These are phyloP conservation scores for Leistus spinibarbis DNA, from an alignment of 2,888 invertebrate genomes.

Conservation along the genomic window DNA sequence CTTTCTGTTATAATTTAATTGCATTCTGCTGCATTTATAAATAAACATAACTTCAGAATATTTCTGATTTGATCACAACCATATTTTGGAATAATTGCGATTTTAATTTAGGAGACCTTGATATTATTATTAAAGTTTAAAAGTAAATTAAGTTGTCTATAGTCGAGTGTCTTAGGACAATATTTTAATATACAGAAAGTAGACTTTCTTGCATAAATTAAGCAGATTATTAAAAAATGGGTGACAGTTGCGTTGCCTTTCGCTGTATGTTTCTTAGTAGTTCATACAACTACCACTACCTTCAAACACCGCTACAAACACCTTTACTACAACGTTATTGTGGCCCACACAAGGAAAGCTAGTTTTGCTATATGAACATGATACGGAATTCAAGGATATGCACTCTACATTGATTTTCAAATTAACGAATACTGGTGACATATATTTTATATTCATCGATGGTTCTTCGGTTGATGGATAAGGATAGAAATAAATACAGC, in stretches of 20 bases:
- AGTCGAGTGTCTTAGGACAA: neutral
- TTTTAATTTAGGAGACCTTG: neutral
- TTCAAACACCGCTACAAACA: neutral
- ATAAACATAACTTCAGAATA: too few relatives aligned
- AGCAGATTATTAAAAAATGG: neutral
- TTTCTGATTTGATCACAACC: neutral
- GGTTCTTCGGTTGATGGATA: neutral
- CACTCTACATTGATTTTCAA: slow-evolving; percentile 18
- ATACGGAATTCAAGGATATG: slow-evolving; percentile 19
- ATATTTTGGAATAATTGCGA: neutral
- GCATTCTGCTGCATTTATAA: too few relatives aligned
- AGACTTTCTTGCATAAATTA: slow-evolving; percentile 11
- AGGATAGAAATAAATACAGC: too few relatives aligned
- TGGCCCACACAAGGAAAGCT: slow-evolving; percentile 29
- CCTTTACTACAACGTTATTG: neutral
- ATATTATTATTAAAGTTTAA: too few relatives aligned
- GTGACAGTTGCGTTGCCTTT: slow-evolving; percentile 1
- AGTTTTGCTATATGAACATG: slow-evolving; percentile 18
- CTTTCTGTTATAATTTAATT: too few relatives aligned
- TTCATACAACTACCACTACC: neutral
- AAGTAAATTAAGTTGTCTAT: neutral
- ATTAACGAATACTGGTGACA: neutral
- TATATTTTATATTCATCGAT: neutral
- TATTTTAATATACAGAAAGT: neutral
- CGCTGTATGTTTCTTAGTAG: neutral